Base-by-base conservation (phyloP, 64 coral and sea anemone genomes). In the Stichodactyla helianthus region DNA sequence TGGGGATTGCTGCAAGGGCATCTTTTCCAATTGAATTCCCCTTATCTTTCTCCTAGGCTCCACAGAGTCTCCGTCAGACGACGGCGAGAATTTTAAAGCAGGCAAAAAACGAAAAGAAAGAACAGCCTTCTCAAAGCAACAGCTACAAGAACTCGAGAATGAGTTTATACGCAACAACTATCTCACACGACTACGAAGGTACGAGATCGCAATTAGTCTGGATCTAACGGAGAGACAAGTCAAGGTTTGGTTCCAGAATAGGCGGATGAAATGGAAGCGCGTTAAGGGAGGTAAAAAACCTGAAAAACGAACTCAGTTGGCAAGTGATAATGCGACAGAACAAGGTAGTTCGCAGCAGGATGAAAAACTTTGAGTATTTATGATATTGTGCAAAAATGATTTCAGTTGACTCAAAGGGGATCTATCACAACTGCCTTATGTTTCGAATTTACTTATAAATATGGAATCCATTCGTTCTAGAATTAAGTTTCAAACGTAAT, bases 211-310 rank as follows among this genome's bases (percentile, higher is more conserved):
- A 4, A 83, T 92, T n/a, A 87, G 84, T 80, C 71, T 92, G 57
- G 90, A 92, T 67, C 86, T 92, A 83, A 92, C 90, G 0, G 90
- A 92, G 35, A 82, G 90, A 82, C 90, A 92, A 53, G 86, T 92
- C 53, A 92, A 92, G 64, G 90, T 92, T 18, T 92, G 90, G 90
- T 92, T 92, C 79, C 90, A 92, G 79, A 92, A 92, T 59, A 59
- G 90, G 17, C 77, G 90, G 67, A 92, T 92, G 90, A 92, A 92
- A 61, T 92, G 90, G 90, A 92, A 92, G 19, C 85, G 90, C 31
- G 86, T 92, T 17, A 92, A 92, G 12, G 90, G 90, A 58, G 83
- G 83, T 54, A 84, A 84, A 54, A 55, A 60, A 25, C 83, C 83
- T 22, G 83, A 84, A 84, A 84, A 84, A 63, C 53, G 83, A 81